These are phyloP conservation scores for Standfussiana lucernea DNA, from an alignment of 2,888 invertebrate species.

Conservation along the genomic window DNA sequence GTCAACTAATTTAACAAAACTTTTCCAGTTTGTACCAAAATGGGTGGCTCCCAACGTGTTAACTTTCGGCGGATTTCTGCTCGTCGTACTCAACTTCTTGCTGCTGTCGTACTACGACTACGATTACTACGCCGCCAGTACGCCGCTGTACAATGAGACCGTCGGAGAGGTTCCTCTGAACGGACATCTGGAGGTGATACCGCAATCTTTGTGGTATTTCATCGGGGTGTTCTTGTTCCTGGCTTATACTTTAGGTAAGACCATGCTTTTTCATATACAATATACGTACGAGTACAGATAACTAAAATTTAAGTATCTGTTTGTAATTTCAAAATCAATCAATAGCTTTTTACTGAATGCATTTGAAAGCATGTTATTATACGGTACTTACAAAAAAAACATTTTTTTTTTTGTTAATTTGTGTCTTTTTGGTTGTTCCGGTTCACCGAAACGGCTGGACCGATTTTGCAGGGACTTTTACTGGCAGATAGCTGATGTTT, in stretches of 20 bases:
- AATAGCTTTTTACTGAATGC: no score
- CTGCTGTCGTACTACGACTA: conserved; percentile 97
- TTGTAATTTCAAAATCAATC: no score
- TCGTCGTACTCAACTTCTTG: conserved; percentile 96
- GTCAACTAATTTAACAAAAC: background rate
- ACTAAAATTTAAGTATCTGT: no score
- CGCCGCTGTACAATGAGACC: conserved; percentile 83
- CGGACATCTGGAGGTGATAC: conserved; percentile 91
- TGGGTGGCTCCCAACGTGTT: conserved; percentile 99
- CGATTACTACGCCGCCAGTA: conserved; percentile 94
- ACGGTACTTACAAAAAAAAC: no score
- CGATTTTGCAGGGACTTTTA: no score
- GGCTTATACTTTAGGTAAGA: conserved; percentile 98
- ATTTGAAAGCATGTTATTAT: no score
- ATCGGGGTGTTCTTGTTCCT: conserved; percentile 97
- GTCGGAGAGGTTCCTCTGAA: conserved; percentile 74
- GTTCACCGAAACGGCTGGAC: no score
- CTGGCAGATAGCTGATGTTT: no score
- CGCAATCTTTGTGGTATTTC: conserved; percentile 96
- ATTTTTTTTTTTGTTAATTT: no score
- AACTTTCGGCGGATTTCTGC: conserved; percentile 98
- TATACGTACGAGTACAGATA: no score
- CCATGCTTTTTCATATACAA: background rate
- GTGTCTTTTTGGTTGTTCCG: no score
- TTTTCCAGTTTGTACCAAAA: conserved; percentile 95